Evolutionary conservation across 2,797 vertebrate species (phyloP).

Genomic region (Poeciliopsis presidionis): DNA sequence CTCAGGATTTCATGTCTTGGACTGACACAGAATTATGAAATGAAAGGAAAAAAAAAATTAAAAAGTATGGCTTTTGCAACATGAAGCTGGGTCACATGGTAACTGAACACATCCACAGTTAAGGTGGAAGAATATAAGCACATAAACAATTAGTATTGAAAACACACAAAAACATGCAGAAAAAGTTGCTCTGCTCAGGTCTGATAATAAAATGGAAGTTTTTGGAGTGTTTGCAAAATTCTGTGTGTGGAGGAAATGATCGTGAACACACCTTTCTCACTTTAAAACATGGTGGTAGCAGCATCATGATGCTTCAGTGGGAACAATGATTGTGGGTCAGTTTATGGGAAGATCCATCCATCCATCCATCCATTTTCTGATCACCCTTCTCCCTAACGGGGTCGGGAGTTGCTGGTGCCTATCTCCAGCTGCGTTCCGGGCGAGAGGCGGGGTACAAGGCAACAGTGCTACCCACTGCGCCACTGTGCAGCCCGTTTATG

Average conservation of each 20-base stretch:
- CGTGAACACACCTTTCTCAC: neutral
- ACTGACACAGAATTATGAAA: neutral
- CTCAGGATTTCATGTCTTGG: neutral
- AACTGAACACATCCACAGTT: neutral
- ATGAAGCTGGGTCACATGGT: neutral
- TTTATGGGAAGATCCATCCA: neutral
- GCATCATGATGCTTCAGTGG: neutral
- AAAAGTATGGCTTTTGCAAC: neutral
- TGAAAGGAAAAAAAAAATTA: neutral
- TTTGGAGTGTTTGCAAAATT: neutral
- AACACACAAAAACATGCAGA: neutral
- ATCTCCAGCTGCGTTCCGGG: too few species aligned
- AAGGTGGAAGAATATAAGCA: neutral
- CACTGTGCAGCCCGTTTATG: neutral
- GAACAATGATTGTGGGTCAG: neutral
- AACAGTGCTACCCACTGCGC: too few species aligned
- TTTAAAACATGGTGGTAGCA: neutral
- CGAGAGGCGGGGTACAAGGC: too few species aligned
- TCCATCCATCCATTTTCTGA: too few species aligned
- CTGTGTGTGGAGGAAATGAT: neutral
- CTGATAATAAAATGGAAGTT: neutral
- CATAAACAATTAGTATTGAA: neutral
- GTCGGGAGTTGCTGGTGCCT: too few species aligned
- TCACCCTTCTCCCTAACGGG: too few species aligned
- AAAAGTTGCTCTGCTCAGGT: neutral